Conservation (phyloP, 2,797 vertebrate species). For the Lepus oiostolus region DNA sequence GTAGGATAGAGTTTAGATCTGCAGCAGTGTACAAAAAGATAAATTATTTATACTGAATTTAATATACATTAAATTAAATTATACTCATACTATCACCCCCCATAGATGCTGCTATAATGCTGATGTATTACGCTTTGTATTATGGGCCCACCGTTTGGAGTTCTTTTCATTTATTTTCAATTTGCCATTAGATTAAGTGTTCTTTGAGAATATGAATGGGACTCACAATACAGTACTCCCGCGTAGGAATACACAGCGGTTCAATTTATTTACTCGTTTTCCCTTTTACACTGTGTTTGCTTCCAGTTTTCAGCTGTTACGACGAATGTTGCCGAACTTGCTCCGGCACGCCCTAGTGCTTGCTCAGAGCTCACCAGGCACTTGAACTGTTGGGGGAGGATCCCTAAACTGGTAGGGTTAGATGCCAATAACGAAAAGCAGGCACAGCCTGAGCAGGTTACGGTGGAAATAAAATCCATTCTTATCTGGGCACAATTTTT, state of each 20-base stretch:
- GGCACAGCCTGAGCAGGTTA: neutral
- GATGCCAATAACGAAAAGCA: constrained; percentile 27
- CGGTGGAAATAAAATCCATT: constrained; percentile 39
- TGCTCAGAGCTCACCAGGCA: constrained; percentile 24
- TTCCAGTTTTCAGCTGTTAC: constrained; percentile 40
- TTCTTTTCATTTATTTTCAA: neutral
- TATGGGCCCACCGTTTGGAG: constrained; percentile 5
- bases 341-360: neutral
- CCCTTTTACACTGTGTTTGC: neutral
- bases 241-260: neutral
- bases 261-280: neutral
- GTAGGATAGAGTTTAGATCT: neutral
- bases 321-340: constrained; percentile 33
- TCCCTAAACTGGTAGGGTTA: neutral
- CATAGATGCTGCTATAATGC: constrained; percentile 15
- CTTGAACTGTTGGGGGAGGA: neutral
- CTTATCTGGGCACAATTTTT: constrained; percentile 21
- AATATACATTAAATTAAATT: constrained; percentile 6
- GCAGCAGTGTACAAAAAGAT: neutral
- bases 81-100: neutral
- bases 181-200: constrained; percentile 4
- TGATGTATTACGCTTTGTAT: neutral
- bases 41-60: constrained; percentile 6
- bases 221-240: neutral
- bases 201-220: constrained; percentile 37